phyloP scores from a whole-genome alignment of 1,140 invertebrate genomes.

The Ceratosolen fusciceps region DNA sequence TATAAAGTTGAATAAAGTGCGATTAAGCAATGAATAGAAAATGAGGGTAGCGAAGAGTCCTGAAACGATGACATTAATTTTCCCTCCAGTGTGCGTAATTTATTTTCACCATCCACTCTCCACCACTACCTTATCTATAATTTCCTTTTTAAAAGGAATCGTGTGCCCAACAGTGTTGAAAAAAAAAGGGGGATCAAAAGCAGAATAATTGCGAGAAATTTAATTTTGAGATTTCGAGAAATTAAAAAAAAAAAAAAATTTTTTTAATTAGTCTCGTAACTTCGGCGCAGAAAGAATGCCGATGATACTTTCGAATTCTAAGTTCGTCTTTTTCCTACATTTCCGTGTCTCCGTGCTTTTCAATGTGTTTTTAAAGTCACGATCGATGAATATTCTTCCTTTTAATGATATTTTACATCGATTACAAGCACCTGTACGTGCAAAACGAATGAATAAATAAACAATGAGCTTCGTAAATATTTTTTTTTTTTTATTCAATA shows the following conservation, averaged over 20 bases:
- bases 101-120: constrained; percentile 13
- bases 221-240: neutral
- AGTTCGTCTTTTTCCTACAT: too few species aligned
- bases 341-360: too few species aligned
- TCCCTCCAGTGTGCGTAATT: constrained; percentile 11
- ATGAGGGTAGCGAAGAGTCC: constrained; percentile 2
- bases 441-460: too few species aligned
- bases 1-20: neutral
- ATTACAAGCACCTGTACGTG: too few species aligned
- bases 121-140: neutral
- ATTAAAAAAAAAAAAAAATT: neutral
- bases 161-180: neutral
- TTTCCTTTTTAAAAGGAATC: neutral
- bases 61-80: constrained; percentile 31
- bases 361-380: too few species aligned
- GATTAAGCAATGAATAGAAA: constrained; percentile 31
- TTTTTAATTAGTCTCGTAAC: neutral
- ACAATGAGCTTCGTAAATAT: too few species aligned
- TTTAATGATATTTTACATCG: too few species aligned
- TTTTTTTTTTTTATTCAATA: too few species aligned
- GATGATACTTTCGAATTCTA: neutral
- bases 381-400: too few species aligned
- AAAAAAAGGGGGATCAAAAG: neutral
- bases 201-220: neutral
- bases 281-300: neutral